These are phyloP conservation scores for Trichoplusia ni DNA, from an alignment of 1,140 invertebrate species.

Conservation along the genomic window DNA sequence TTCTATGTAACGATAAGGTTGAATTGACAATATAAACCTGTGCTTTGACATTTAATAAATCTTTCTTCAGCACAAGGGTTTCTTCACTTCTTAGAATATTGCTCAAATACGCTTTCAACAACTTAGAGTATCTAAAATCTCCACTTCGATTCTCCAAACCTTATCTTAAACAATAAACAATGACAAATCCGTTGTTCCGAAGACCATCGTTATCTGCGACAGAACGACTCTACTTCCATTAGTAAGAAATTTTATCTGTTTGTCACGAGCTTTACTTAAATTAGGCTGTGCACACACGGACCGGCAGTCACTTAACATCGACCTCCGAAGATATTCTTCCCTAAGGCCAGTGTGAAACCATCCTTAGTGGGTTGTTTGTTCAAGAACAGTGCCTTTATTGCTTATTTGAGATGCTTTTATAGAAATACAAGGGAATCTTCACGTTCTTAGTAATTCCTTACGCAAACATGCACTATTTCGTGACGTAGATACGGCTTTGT, in stretches of 20 bases:
- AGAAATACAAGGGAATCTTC: conserved; percentile 37
- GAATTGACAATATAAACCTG: no score
- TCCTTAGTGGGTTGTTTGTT: conserved; percentile 32
- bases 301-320: conserved; percentile 41
- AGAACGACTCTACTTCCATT: conserved; percentile 41
- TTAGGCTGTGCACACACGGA: conserved; percentile 34
- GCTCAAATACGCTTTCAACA: no score
- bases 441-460: conserved; percentile 22
- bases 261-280: conserved; percentile 41
- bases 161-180: conserved; percentile 43
- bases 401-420: conserved; percentile 41
- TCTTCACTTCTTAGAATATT: no score
- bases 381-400: conserved; percentile 37
- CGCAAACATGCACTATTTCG: conserved; percentile 27
- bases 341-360: conserved; percentile 29
- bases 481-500: background rate
- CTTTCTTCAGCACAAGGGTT: no score
- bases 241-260: conserved; percentile 44
- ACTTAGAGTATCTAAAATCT: no score
- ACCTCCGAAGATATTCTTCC: conserved; percentile 9
- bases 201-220: conserved; percentile 40
- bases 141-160: no score
- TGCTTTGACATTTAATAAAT: no score
- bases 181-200: conserved; percentile 36
- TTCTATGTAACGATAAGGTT: no score